Conservation (phyloP, 1,140 invertebrate genomes). For the Platyscapa corneri region DNA sequence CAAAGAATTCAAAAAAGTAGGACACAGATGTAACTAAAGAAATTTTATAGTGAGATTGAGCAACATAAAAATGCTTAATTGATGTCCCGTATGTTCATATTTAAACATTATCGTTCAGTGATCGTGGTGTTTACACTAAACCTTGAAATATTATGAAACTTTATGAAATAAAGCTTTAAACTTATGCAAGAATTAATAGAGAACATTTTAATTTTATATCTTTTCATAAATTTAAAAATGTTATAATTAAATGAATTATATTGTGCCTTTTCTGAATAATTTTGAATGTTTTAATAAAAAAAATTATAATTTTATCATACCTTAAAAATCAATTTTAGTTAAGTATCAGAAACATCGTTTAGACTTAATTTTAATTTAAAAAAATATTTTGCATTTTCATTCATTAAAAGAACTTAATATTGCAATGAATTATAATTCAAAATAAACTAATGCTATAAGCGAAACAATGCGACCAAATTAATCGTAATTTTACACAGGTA, state of each 20-base stretch:
- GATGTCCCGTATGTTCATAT: neutral
- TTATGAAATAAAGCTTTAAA: too few species aligned
- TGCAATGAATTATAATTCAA: too few species aligned
- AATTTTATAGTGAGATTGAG: conserved; percentile 3
- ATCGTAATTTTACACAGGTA: too few species aligned
- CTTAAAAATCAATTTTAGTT: neutral
- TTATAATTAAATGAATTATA: too few species aligned
- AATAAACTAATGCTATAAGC: too few species aligned
- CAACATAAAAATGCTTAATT: conserved; percentile 2
- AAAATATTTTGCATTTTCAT: neutral
- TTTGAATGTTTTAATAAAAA: neutral
- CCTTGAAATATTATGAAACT: neutral
- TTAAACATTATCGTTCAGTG: neutral
- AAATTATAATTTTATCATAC: neutral
- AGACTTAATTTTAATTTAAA: neutral
- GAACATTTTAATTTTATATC: too few species aligned
- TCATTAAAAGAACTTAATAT: neutral
- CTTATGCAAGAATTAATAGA: too few species aligned
- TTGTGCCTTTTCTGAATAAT: too few species aligned
- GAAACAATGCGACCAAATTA: too few species aligned
- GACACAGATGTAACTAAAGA: neutral
- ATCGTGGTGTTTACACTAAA: neutral
- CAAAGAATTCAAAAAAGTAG: conserved; percentile 3
- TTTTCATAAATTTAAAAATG: too few species aligned
- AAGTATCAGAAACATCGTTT: too few species aligned